phyloP scores from a whole-genome alignment of 2,888 invertebrate genomes.

The Brachylomia viminalis region DNA sequence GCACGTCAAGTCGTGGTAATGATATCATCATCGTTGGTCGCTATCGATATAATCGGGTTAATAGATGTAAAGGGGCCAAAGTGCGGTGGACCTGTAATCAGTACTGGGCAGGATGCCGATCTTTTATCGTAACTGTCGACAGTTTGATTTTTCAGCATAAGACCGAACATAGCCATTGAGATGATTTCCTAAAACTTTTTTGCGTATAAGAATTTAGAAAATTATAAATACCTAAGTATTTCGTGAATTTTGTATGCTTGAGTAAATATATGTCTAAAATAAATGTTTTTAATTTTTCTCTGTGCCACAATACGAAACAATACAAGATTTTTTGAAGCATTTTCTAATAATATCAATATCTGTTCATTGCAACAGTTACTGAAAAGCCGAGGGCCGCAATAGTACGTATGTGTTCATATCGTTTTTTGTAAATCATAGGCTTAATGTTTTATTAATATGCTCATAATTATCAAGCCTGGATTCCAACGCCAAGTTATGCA shows the following conservation, averaged over 20 bases:
- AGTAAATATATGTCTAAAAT: neutral
- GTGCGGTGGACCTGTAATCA: slow-evolving; percentile 63
- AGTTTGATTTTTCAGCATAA: slow-evolving; percentile 8
- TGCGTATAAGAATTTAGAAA: neutral
- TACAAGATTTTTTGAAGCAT: neutral
- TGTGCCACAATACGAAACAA: neutral
- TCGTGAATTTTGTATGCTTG: neutral
- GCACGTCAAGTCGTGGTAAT: slow-evolving; percentile 23
- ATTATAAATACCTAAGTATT: neutral
- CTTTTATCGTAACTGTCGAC: slow-evolving; percentile 44
- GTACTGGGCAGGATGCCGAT: slow-evolving; percentile 33
- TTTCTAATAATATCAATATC: neutral
- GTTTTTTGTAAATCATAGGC: neutral
- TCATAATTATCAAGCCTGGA: neutral
- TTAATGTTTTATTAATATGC: neutral
- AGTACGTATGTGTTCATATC: no score
- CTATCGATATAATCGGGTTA: slow-evolving; percentile 40
- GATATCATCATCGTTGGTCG: slow-evolving; percentile 38
- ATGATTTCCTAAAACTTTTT: no score
- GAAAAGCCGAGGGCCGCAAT: no score
- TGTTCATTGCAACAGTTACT: neutral
- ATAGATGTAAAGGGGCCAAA: slow-evolving; percentile 50
- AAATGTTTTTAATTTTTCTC: neutral
- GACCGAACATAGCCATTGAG: slow-evolving; percentile 21
- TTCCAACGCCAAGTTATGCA: neutral